These are phyloP conservation scores for Myripristis murdjan DNA, from an alignment of 2,797 vertebrate genomes.

Conservation along the genomic window DNA sequence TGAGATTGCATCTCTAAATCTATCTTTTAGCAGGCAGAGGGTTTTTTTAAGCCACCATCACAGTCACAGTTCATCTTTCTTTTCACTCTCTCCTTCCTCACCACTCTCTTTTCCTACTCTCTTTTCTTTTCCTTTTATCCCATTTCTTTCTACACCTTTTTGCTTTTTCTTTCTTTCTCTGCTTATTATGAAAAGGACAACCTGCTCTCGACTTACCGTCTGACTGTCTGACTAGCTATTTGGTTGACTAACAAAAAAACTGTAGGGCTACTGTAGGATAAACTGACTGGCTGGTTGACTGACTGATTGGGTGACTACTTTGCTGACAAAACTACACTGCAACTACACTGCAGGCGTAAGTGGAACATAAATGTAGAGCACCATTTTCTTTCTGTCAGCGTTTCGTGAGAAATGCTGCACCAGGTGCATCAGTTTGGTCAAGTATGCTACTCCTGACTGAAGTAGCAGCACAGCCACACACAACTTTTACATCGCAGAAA, in stretches of 20 bases:
- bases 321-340: too few species aligned
- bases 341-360: too few species aligned
- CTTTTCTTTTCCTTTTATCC: not conserved
- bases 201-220: too few species aligned
- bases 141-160: not conserved
- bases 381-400: too few species aligned
- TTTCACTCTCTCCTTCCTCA: too few species aligned
- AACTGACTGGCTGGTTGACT: not conserved
- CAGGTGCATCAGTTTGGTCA: too few species aligned
- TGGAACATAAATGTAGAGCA: too few species aligned
- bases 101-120: too few species aligned
- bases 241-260: not conserved
- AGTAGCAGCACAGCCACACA: too few species aligned
- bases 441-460: too few species aligned
- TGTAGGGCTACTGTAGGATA: not conserved
- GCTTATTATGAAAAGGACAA: not conserved
- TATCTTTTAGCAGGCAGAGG: not conserved
- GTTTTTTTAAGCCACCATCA: not conserved
- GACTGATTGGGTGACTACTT: slow-evolving; percentile 32
- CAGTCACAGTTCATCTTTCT: not conserved
- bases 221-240: not conserved
- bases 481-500: too few species aligned
- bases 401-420: too few species aligned
- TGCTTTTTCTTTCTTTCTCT: not conserved
- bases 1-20: not conserved